Percentiles rank a stretch among this genome's conserved stretches.
phyloP scores from a whole-genome alignment of 2,797 vertebrate species.

The Megalops cyprinoides region DNA sequence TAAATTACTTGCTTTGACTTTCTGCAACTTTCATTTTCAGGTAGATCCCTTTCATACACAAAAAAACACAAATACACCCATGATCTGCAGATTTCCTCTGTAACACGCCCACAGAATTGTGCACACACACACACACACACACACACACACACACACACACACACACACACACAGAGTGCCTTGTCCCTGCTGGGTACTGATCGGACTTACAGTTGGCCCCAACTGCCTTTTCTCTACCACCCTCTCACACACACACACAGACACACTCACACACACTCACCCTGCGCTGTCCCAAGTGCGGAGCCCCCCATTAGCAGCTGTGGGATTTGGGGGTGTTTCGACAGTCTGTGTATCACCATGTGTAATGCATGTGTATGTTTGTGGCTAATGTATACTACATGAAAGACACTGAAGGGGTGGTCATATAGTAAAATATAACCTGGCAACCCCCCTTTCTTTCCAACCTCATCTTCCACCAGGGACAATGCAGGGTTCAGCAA shows the following conservation, averaged over 20 bases:
- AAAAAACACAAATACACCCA: background rate
- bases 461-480: background rate
- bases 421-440: background rate
- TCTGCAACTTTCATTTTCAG: slow-evolving; percentile 22
- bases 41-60: background rate
- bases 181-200: background rate
- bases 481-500: slow-evolving; percentile 7
- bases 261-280: background rate
- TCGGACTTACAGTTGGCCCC: background rate
- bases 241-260: background rate
- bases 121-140: background rate
- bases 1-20: background rate
- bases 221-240: slow-evolving; percentile 19
- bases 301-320: too few relatives aligned
- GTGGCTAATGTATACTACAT: background rate
- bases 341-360: background rate
- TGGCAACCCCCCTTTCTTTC: background rate
- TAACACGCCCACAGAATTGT: background rate
- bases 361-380: slow-evolving; percentile 13
- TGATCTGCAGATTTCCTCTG: background rate
- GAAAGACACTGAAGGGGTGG: background rate
- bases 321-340: background rate
- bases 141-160: background rate
- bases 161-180: background rate
- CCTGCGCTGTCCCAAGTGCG: background rate